Evolutionary conservation across 2,113 vertebrate genomes (phyloP), one percentile per base, ranked within the genome.

Genomic region (Paralichthys olivaceus): DNA sequence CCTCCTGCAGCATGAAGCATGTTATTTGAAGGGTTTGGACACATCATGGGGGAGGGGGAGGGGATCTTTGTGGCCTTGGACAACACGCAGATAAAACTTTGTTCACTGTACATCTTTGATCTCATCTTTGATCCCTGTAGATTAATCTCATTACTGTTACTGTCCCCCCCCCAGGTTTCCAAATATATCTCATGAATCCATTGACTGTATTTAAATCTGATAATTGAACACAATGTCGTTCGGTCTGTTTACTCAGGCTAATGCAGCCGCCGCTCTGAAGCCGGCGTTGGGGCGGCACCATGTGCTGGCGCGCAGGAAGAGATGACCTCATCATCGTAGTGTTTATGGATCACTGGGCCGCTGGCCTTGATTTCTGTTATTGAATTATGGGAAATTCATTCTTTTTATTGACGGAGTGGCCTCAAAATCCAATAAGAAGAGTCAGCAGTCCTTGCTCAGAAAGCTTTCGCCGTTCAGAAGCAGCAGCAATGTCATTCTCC

Each of bases 261-360:
- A 51, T 19, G 47, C 47, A 20, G 45, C 40, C 28, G 28, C 28
- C 28, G 28, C 9, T 12, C 34, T 8, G 32, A 2, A 8, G 40
- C 40, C 40, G 40, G 40, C 40, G 40, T 12, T 4, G 40, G 3
- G 14, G 12, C 13, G 40, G 51, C 49, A n/a, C 8, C 49, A 54
- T 22, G 32, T 70, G 59, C n/a, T 5, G 69, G 4, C 32, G 32
- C 7, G 9, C 37, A 26, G 22, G 57, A 2, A 45, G 43, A 15
- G 59, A 61, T 89, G 69, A 91, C 84, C 90, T 93, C 88, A 93
- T 95, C 93, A 84, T 79, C 83, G 54, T 89, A 93, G 90, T 93
- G 92, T 85, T 86, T 89, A 85, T 87, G 92, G 88, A 90, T 91
- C 91, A 92, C 84, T 85, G 88, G 81, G 75, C 89, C 58, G 28